Evolutionary conservation across 1,140 invertebrate species (phyloP).

Genomic region (Drosophila obscura): DNA sequence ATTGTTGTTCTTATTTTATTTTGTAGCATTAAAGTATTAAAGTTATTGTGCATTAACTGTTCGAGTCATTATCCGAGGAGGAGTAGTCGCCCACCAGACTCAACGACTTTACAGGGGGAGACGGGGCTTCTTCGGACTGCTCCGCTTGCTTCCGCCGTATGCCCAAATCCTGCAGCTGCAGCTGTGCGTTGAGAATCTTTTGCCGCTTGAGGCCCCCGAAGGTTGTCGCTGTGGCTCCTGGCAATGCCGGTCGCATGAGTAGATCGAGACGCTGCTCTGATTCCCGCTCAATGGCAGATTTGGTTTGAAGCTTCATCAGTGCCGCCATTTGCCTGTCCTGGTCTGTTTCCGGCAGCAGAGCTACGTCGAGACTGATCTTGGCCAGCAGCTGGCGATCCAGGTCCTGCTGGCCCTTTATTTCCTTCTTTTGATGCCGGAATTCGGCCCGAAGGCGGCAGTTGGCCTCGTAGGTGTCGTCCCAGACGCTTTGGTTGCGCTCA

Average conservation of each 20-base stretch:
- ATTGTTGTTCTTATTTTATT: conserved; percentile 27
- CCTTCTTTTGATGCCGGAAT: conserved; percentile 92
- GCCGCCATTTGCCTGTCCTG: conserved; percentile 92
- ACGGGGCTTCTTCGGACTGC: neutral
- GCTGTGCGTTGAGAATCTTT: conserved; percentile 83
- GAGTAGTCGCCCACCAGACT: conserved; percentile 71
- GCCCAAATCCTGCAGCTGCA: conserved; percentile 73
- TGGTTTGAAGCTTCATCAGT: conserved; percentile 88
- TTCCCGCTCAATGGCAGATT: conserved; percentile 84
- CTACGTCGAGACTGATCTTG: conserved; percentile 91
- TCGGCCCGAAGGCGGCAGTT: conserved; percentile 92
- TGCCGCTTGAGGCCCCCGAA: conserved; percentile 86
- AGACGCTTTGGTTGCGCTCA: conserved; percentile 90
- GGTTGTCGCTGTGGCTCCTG: conserved; percentile 85
- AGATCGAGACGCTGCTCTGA: conserved; percentile 85
- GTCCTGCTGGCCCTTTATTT: conserved; percentile 88
- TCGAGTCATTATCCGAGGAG: conserved; percentile 53
- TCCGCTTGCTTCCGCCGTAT: conserved; percentile 55
- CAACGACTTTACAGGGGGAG: conserved; percentile 15
- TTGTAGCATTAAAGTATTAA: conserved; percentile 20
- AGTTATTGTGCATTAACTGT: conserved; percentile 9
- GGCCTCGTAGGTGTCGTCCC: conserved; percentile 95
- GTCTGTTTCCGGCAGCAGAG: conserved; percentile 90
- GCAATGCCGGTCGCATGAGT: conserved; percentile 86
- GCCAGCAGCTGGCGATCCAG: conserved; percentile 90